These are phyloP conservation scores for Melanotaenia nigrans DNA, from an alignment of 2,797 vertebrate species.

Conservation along the genomic window DNA sequence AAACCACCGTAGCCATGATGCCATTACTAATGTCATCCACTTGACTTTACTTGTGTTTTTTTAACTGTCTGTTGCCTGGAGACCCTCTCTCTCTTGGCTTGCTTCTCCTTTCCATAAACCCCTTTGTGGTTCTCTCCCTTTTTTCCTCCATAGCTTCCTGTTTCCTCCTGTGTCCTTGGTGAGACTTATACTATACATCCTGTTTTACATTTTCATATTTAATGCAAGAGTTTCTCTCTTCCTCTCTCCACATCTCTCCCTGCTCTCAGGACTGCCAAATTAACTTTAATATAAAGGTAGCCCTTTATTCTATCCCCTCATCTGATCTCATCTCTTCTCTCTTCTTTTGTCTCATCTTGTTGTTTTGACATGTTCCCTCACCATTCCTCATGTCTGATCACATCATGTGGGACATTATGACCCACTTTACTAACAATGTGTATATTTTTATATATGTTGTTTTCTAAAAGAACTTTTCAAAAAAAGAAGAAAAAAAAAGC, in stretches of 20 bases:
- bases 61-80: constrained; percentile 10
- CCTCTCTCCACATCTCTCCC: constrained; percentile 58
- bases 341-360: constrained; percentile 35
- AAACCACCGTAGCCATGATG: not conserved
- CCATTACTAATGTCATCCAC: not conserved
- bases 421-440: constrained; percentile 67
- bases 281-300: constrained; percentile 79
- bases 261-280: constrained; percentile 81
- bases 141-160: constrained; percentile 46
- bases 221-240: constrained; percentile 75
- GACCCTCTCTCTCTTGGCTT: constrained; percentile 25
- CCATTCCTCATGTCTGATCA: constrained; percentile 30
- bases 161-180: constrained; percentile 65
- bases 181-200: constrained; percentile 67
- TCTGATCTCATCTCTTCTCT: constrained; percentile 4
- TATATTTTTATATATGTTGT: constrained; percentile 3
- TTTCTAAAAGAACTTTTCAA: not conserved
- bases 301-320: constrained; percentile 30
- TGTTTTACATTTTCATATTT: constrained; percentile 65
- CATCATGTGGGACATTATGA: constrained; percentile 50
- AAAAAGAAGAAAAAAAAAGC: not conserved
- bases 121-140: constrained; percentile 50
- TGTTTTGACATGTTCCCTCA: constrained; percentile 44
- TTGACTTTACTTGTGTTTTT: constrained; percentile 23
- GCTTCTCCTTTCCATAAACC: constrained; percentile 38